These are phyloP conservation scores for Fundulus diaphanus DNA, from an alignment of 2,797 vertebrate genomes.

Conservation along the genomic window DNA sequence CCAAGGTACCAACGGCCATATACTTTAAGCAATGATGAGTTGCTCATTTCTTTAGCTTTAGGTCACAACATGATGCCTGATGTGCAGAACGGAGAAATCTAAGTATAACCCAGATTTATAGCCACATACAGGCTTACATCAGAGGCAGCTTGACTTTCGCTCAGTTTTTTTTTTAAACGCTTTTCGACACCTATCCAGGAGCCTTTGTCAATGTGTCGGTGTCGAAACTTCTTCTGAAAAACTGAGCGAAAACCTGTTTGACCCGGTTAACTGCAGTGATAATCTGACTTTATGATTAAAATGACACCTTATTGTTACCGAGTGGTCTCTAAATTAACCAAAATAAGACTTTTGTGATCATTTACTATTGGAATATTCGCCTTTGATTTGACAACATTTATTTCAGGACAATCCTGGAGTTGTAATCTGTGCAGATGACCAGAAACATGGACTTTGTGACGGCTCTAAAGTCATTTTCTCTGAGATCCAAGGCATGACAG, in stretches of 20 bases:
- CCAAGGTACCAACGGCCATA: constrained; percentile 79
- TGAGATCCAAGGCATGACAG: constrained; percentile 87
- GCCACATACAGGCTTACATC: too few relatives aligned
- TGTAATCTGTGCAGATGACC: constrained; percentile 72
- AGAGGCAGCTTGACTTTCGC: too few relatives aligned
- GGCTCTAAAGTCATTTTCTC: constrained; percentile 83
- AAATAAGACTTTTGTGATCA: not conserved
- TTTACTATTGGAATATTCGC: not conserved
- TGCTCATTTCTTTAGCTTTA: not conserved
- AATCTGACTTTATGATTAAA: not conserved
- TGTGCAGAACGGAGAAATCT: not conserved
- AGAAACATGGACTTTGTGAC: constrained; percentile 51
- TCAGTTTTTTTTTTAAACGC: too few relatives aligned
- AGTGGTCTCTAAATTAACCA: not conserved
- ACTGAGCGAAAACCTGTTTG: too few relatives aligned
- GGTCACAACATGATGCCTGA: not conserved
- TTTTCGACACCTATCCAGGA: too few relatives aligned
- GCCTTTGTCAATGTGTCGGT: too few relatives aligned
- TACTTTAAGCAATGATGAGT: not conserved
- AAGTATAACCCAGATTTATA: not conserved
- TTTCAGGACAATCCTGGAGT: constrained; percentile 80
- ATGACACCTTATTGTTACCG: not conserved
- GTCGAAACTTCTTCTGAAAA: too few relatives aligned
- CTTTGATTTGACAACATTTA: not conserved
- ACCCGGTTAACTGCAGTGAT: too few relatives aligned